Evolutionary conservation across 1,140 invertebrate species (phyloP), one percentile per base, ranked within the genome.

Genomic region (Bombus balteatus): DNA sequence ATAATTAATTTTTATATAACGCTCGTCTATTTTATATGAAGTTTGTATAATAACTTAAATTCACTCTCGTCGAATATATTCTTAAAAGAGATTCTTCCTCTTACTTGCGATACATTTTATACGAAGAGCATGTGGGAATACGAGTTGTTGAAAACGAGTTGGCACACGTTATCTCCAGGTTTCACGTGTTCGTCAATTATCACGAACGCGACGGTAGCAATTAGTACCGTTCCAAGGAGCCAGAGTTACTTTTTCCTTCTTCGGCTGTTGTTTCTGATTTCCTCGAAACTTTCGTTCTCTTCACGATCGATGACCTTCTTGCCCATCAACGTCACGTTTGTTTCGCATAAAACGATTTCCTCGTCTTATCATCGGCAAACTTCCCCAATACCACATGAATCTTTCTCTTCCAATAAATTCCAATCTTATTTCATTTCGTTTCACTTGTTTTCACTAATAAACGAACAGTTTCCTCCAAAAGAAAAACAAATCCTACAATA

Each of bases 221-320:
- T 85, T 85, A 72, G 62, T 25, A 32, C 15, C 79, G 81, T 57
- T 80, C 10, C 37, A 57, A 6, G 59, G 22, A 73, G 57, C 32
- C 65, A 83, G 62, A 72, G 86, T 53, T 62, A 76, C 84, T 85
- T 73, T 85, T 81, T 81, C 78, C 71, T 68, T 73, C 68, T 37
- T 81, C 72, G 47, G 34, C 3, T 47, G 65, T 15, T 28, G 43
- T 53, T 47, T 8, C 57, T 32, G 2, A 70, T 75, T 71, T 84
- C 39, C 68, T n/a, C n/a, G 62, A 59, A 72, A 88, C 82, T 89
- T 89, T 89, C 88, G 85, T 87, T 88, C 85, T 88, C 76, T 76
- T 82, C 34, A 22, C 71, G 85, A 86, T 62, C 72, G n/a, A 76
- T 39, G 28, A 74, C 43, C 47, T 39, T 41, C 6, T 9, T 77